phyloP scores from a whole-genome alignment of 2,113 vertebrate species.

The Brienomyrus brachyistius region DNA sequence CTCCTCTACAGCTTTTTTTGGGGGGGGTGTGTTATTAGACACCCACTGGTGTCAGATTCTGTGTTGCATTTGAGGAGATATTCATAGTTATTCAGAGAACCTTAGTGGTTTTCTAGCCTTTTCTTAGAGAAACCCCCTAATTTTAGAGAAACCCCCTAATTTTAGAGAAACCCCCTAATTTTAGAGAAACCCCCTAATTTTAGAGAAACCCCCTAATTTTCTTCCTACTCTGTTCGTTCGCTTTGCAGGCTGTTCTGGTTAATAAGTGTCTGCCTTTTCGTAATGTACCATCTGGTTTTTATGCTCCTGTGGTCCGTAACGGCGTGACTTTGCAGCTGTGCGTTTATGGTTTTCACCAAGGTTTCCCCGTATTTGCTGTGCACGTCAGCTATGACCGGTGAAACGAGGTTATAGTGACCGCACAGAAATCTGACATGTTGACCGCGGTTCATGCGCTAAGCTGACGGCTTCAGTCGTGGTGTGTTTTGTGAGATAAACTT shows the following conservation, averaged over 20 bases:
- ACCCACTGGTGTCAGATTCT: neutral
- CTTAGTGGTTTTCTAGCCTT: neutral
- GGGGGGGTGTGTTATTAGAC: neutral
- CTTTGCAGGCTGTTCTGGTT: neutral
- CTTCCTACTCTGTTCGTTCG: neutral
- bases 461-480: neutral
- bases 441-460: neutral
- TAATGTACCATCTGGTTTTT: neutral
- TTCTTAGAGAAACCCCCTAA: neutral
- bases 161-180: neutral
- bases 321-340: neutral
- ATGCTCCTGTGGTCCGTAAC: neutral
- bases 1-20: neutral
- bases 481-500: neutral
- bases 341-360: neutral
- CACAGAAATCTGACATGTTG: neutral
- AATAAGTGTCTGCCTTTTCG: neutral
- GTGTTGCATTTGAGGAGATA: neutral
- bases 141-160: neutral
- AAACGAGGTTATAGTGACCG: neutral
- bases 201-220: neutral
- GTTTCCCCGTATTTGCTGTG: neutral
- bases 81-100: neutral
- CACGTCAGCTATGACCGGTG: neutral
- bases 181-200: neutral